Evolutionary conservation across 2,888 invertebrate genomes (phyloP).

Genomic region (Amphimallon solstitiale): DNA sequence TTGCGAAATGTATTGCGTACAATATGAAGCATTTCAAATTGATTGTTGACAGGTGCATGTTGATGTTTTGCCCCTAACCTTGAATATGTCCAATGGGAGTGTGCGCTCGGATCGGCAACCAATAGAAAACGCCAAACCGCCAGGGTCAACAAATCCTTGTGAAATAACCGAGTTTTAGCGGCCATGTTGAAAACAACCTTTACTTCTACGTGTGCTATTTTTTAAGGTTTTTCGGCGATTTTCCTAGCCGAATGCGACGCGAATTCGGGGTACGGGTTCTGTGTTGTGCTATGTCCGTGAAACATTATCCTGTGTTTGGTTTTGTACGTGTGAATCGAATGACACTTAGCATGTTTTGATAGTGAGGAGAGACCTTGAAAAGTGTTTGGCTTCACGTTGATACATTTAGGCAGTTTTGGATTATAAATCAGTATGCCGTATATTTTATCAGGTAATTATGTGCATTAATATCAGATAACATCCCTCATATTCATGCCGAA

Average conservation of each 20-base stretch:
- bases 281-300: slow-evolving; percentile 47
- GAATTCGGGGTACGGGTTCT: slow-evolving; percentile 46
- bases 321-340: slow-evolving; percentile 49
- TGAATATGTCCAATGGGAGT: slow-evolving; percentile 62
- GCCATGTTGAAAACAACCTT: slow-evolving; percentile 66
- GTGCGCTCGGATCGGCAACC: slow-evolving; percentile 57
- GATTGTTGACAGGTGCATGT: slow-evolving; percentile 62
- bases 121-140: slow-evolving; percentile 58
- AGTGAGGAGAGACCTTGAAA: slow-evolving; percentile 61
- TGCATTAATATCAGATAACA: not conserved
- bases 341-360: slow-evolving; percentile 58
- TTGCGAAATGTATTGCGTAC: not conserved
- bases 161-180: slow-evolving; percentile 64
- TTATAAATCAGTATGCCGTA: slow-evolving; percentile 59
- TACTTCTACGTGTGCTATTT: slow-evolving; percentile 62
- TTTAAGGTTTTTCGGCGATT: slow-evolving; percentile 57
- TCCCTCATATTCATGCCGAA: not conserved
- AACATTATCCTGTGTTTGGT: slow-evolving; percentile 50
- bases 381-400: slow-evolving; percentile 59
- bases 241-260: slow-evolving; percentile 47
- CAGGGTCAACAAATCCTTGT: slow-evolving; percentile 67
- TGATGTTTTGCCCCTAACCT: slow-evolving; percentile 64
- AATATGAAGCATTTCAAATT: slow-evolving; percentile 26
- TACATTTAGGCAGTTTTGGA: slow-evolving; percentile 56
- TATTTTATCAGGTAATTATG: slow-evolving; percentile 56